Evolutionary conservation across 2,888 invertebrate species (phyloP), one percentile per base, ranked within the genome.

Genomic region (Lithodes maja): DNA sequence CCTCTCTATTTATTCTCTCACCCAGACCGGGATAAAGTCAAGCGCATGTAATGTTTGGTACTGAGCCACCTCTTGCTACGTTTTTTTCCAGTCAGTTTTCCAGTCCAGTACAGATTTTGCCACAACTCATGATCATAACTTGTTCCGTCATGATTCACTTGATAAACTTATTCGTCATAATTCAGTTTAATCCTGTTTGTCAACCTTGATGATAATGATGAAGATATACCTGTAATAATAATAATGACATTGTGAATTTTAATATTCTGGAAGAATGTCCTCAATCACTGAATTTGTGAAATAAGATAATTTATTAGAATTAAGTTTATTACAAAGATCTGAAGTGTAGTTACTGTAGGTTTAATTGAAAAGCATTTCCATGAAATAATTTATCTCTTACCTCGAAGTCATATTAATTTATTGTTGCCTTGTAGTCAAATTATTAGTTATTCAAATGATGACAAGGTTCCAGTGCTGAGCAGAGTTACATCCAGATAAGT

Each of bases 1-100:
- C 89, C 89, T 89, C 89, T 89, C 89, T 89, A 85, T 85, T 89
- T 89, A 89, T 89, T 89, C 89, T 89, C 89, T 89, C 85, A 85
- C 89, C 89, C 82, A 85, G 89, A 85, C 85, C 89, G 86, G 89
- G 85, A 89, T 89, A 89, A 89, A 85, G 85, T 81, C 88, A 88
- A 85, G 88, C 89, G 86, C 89, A 86, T 89, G 89, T 89, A 82
- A 89, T 71, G 53, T 85, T 89, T 89, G 89, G 89, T 89, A 89
- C 89, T 89, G 85, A 89, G 89, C 85, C 89, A 85, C 86, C 86
- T 89, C 89, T 88, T 88, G 88, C 88, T 88, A 88, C 88, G 88
- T 88, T 88, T 85, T 88, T 85, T 68, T 33, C 79, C 79, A 87
- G 79, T 87, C 87, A 87, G 71, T 83, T 87, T 78, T 84, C 33